Evolutionary conservation across 2,888 invertebrate species (phyloP).

Genomic region (Epistrophella euchroma): DNA sequence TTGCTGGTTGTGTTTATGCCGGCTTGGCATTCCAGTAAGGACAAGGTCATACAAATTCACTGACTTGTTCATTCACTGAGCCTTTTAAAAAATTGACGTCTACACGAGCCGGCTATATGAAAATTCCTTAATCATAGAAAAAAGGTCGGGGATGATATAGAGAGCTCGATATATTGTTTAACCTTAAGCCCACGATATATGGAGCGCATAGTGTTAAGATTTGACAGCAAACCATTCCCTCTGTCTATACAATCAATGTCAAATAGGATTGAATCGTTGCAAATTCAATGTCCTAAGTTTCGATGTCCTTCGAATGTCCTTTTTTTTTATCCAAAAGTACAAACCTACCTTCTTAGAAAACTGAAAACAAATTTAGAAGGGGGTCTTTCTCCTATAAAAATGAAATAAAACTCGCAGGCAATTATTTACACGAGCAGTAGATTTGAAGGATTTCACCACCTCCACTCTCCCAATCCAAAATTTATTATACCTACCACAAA

Average conservation of each 20-base stretch:
- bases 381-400: conserved; percentile 11
- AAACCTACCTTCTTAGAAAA: conserved; percentile 13
- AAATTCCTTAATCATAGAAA: neutral
- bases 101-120: conserved; percentile 67
- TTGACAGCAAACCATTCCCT: conserved; percentile 13
- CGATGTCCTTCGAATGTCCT: conserved; percentile 54
- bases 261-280: conserved; percentile 25
- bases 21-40: conserved; percentile 60
- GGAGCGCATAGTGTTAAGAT: conserved; percentile 15
- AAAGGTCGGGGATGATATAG: neutral
- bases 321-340: conserved; percentile 54
- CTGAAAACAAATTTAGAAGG: neutral
- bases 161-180: conserved; percentile 3
- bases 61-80: conserved; percentile 64
- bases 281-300: neutral
- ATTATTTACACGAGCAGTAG: conserved; percentile 67
- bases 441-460: conserved; percentile 40
- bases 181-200: neutral
- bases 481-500: conserved; percentile 29
- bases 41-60: conserved; percentile 69
- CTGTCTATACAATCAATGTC: conserved; percentile 22
- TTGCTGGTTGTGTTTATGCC: conserved; percentile 20
- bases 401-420: conserved; percentile 49
- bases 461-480: conserved; percentile 15
- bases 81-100: conserved; percentile 47